Conservation (phyloP, 2,888 invertebrate species). For the Hipparchia sbordonii region DNA sequence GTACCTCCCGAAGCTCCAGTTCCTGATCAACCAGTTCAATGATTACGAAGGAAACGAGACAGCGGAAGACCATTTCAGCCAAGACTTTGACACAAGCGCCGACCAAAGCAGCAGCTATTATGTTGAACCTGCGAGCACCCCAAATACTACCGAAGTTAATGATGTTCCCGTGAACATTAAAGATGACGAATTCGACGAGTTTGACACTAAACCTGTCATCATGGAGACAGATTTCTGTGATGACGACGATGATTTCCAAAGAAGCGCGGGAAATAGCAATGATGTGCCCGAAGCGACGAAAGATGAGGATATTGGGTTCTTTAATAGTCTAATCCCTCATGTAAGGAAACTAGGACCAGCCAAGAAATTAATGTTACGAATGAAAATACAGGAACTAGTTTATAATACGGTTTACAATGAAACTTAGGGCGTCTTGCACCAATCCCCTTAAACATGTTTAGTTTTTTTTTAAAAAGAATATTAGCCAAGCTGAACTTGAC, state of each 20-base stretch:
- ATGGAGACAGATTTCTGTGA: conserved; percentile 78
- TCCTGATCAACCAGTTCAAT: conserved; percentile 73
- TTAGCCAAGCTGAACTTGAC: too few relatives aligned
- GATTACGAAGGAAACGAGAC: conserved; percentile 68
- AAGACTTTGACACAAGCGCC: conserved; percentile 52
- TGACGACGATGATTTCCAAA: conserved; percentile 70
- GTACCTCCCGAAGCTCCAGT: conserved; percentile 68
- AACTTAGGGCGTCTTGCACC: conserved; percentile 43
- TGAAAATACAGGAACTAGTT: conserved; percentile 77
- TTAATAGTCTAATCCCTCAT: conserved; percentile 74
- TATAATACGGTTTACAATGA: conserved; percentile 78
- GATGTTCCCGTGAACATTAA: conserved; percentile 54
- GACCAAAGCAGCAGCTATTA: conserved; percentile 61
- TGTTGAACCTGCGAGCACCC: conserved; percentile 49
- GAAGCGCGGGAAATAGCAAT: conserved; percentile 44
- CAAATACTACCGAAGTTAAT: conserved; percentile 22
- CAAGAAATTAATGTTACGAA: conserved; percentile 74
- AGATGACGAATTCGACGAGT: conserved; percentile 77
- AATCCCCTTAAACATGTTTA: too few relatives aligned
- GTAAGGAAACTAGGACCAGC: conserved; percentile 74
- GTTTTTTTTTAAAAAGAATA: too few relatives aligned
- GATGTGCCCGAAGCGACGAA: conserved; percentile 54
- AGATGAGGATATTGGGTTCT: conserved; percentile 77
- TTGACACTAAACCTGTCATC: conserved; percentile 75
- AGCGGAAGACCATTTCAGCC: conserved; percentile 47